Evolutionary conservation across 2,888 invertebrate genomes (phyloP), one percentile per base, ranked within the genome.

Genomic region (Eueremaeus valkanovi): DNA sequence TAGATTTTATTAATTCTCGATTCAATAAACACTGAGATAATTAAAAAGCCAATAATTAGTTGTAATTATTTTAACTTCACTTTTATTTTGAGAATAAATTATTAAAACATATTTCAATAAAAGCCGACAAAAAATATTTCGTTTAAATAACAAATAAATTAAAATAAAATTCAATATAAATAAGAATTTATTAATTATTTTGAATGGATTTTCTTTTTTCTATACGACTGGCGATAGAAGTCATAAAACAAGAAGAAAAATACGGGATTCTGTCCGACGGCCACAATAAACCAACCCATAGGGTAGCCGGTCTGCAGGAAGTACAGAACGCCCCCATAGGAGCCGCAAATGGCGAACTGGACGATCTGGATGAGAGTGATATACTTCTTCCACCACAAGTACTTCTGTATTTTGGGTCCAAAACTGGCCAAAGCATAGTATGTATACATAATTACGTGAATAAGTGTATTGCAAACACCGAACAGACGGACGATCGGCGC

Each of bases 321-420:
- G 33, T 72, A 75, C 16, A 75, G 55, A 2, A 75, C 1, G 21
- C 72, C 72, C 11, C 75, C 75, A 63, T 75, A 75, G 2, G 72
- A n/a, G n/a, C 75, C 75, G 45, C 75, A 75, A n/a, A 72, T 51
- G n/a, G 42, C 3, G 31, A 74, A 74, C 29, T 74, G 74, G 13
- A 33, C 6, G 33, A 74, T 36, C 33, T 74, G 74, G 5, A 68
- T 24, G 27, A 68, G 40, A 21, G 74, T 74, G 2, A 74, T 74
- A 31, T 74, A 74, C 55, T 74, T 74, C 40, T 74, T 74, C 74
- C 74, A 74, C 74, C 74, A 74, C 49, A 74, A 45, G 33, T 74
- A 74, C 45, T 68, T 68, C 27, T 74, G 74, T 24, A 74, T 68
- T 13, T 68, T 40, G 6, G 74, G 74, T 21, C 74, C 74, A 68